A percentile compares a stretch with the other conserved stretches of the same genome.
phyloP scores from a whole-genome alignment of 2,797 vertebrate species.

The Austrolebias charrua region DNA sequence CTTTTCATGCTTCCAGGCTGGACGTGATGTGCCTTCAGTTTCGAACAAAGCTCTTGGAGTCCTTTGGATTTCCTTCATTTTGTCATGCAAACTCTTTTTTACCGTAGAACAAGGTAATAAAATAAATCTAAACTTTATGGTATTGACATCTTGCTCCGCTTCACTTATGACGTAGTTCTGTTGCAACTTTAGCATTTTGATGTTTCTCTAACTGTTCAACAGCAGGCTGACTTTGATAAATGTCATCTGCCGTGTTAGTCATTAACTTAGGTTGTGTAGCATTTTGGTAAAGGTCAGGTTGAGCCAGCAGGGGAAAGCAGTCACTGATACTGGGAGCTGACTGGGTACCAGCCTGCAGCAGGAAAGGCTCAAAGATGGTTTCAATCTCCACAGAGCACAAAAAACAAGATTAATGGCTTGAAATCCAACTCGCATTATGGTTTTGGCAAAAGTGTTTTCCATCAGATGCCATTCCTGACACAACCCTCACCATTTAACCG shows the following conservation, averaged over 20 bases:
- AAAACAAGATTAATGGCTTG: neutral
- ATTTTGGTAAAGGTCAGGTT: constrained; percentile 76
- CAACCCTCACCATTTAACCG: too few species aligned
- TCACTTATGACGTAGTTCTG: constrained; percentile 11
- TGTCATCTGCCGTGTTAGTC: constrained; percentile 74
- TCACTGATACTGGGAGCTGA: constrained; percentile 38
- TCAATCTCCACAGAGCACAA: constrained; percentile 17
- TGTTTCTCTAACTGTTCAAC: constrained; percentile 57
- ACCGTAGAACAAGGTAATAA: too few species aligned
- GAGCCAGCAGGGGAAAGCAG: constrained; percentile 55
- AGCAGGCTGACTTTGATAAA: constrained; percentile 66
- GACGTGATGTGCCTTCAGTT: constrained; percentile 17
- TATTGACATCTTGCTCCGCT: neutral
- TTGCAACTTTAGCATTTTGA: constrained; percentile 49
- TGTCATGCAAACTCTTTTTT: neutral
- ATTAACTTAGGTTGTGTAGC: constrained; percentile 66
- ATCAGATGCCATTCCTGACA: too few species aligned
- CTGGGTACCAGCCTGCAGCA: constrained; percentile 16
- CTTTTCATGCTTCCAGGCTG: constrained; percentile 46
- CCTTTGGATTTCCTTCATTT: neutral
- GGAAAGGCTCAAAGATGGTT: constrained; percentile 29
- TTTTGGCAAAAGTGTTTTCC: too few species aligned
- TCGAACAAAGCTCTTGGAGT: constrained; percentile 20
- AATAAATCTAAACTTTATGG: too few species aligned
- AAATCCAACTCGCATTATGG: too few species aligned